These are phyloP conservation scores for Tenthredo scrophulariae DNA, from an alignment of 2,888 invertebrate species.

Conservation along the genomic window DNA sequence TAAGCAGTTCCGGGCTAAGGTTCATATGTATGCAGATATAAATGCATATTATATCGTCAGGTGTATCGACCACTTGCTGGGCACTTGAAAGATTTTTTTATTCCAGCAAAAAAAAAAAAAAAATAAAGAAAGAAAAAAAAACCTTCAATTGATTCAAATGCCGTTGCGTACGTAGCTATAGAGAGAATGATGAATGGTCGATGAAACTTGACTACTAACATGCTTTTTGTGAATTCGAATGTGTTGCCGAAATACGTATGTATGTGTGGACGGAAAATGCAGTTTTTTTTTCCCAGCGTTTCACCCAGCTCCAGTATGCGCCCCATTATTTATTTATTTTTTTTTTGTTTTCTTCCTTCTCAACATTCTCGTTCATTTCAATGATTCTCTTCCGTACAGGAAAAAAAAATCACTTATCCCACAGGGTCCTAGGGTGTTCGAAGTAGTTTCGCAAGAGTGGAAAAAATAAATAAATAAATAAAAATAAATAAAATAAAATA, in stretches of 20 bases:
- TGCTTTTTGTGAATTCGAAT: background rate
- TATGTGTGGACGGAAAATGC: background rate
- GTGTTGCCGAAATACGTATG: background rate
- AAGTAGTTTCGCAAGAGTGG: background rate
- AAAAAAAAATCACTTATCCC: background rate
- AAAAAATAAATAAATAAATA: background rate
- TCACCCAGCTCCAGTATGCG: too few species aligned
- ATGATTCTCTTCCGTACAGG: background rate
- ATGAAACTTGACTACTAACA: constrained; percentile 6
- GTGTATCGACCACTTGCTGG: constrained; percentile 34
- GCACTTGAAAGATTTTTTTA: background rate
- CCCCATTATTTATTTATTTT: background rate
- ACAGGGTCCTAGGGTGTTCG: background rate
- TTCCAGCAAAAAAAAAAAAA: background rate
- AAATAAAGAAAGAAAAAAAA: background rate
- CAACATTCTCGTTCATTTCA: background rate
- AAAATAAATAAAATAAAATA: background rate
- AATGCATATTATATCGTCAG: constrained; percentile 12
- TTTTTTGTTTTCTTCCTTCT: background rate
- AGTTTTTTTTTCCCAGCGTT: background rate
- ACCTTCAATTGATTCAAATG: background rate
- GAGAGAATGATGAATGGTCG: constrained; percentile 16
- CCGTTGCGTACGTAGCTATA: background rate
- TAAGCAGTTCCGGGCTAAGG: background rate
- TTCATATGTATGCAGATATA: background rate